phyloP scores from a whole-genome alignment of 2,797 vertebrate genomes.

The Melopsittacus undulatus region DNA sequence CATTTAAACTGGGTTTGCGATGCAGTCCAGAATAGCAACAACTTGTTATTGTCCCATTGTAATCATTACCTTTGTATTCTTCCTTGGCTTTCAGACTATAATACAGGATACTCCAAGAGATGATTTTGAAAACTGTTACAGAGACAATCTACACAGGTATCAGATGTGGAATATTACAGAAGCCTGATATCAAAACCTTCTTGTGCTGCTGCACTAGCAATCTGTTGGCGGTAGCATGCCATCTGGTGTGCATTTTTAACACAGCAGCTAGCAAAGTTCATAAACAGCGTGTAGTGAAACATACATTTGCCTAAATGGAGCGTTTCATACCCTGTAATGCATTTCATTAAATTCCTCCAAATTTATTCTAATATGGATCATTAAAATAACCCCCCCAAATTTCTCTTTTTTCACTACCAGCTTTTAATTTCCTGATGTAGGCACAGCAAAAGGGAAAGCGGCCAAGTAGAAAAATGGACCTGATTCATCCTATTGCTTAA shows the following conservation, averaged over 20 bases:
- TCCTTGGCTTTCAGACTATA: not conserved
- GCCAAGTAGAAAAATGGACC: not conserved
- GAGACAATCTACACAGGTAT: not conserved
- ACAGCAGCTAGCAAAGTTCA: not conserved
- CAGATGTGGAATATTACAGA: not conserved
- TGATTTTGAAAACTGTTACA: not conserved
- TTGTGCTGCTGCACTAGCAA: not conserved
- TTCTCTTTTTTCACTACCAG: not conserved
- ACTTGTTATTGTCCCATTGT: not conserved
- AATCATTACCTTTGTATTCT: not conserved
- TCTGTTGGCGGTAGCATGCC: not conserved
- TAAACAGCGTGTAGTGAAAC: not conserved
- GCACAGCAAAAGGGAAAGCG: not conserved
- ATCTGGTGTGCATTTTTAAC: not conserved
- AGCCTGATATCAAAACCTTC: not conserved
- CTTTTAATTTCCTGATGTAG: not conserved
- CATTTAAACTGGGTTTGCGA: not conserved
- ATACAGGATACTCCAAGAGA: not conserved
- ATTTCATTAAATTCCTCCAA: rapidly evolving
- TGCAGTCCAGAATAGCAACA: not conserved
- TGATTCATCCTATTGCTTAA: not conserved
- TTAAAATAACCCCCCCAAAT: not conserved
- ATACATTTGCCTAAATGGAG: not conserved
- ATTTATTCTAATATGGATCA: not conserved
- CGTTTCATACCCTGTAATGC: not conserved